A percentile compares a stretch with the other conserved stretches of the same genome.
phyloP scores from a whole-genome alignment of 2,113 vertebrate species.

The Pluvianellus socialis region DNA sequence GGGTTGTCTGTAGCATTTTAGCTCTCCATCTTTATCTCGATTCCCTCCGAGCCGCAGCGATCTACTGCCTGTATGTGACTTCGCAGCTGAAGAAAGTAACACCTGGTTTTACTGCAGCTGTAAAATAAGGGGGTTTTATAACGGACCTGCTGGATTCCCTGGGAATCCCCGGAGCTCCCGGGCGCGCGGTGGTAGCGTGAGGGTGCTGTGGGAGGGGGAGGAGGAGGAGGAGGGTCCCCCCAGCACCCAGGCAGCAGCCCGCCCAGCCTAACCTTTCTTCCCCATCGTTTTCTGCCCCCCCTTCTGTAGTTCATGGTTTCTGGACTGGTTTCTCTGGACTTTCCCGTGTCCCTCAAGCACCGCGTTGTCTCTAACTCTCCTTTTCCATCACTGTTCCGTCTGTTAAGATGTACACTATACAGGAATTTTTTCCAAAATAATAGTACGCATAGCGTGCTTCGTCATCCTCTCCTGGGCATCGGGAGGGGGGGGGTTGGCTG shows the following conservation, averaged over 20 bases:
- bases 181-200: neutral
- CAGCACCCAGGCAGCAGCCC: neutral
- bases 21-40: accelerated
- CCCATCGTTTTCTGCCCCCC: neutral
- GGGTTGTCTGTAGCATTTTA: neutral
- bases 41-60: neutral
- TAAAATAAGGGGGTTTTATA: neutral
- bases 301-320: accelerated
- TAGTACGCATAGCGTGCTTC: neutral
- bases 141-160: accelerated
- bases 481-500: neutral
- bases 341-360: accelerated
- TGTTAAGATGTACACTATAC: accelerated
- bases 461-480: no score
- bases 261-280: neutral
- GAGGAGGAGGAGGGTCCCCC: neutral
- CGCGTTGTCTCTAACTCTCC: accelerated
- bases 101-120: neutral
- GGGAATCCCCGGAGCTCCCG: accelerated
- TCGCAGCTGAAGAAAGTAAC: neutral
- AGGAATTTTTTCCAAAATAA: no score
- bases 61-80: accelerated
- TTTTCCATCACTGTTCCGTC: no score
- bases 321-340: neutral
- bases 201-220: neutral